These are phyloP conservation scores for Hippocampus mohnikei DNA, from an alignment of 2,113 vertebrate genomes.

Conservation along the genomic window DNA sequence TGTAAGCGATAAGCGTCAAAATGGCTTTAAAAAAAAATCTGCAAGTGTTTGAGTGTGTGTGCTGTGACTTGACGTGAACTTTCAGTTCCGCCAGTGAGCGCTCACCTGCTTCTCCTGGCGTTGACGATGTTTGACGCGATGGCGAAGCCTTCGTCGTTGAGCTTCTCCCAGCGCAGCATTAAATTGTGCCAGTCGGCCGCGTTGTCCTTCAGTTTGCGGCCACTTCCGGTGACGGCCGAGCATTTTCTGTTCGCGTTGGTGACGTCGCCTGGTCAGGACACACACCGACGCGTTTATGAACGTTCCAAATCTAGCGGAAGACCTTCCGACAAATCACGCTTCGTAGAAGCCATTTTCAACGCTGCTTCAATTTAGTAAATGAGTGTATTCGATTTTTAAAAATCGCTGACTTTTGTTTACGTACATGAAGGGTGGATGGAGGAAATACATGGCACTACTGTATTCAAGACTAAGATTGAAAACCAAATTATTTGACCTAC, in stretches of 20 bases:
- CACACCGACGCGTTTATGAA: too few species aligned
- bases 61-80: too few species aligned
- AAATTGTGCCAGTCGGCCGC: constrained; percentile 95
- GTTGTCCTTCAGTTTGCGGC: constrained; percentile 89
- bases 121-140: constrained; percentile 77
- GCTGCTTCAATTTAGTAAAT: too few species aligned
- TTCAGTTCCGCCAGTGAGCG: not conserved
- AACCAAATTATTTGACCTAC: not conserved
- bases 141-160: constrained; percentile 78
- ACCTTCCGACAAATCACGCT: not conserved
- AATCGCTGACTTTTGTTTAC: not conserved
- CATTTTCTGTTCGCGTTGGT: constrained; percentile 65
- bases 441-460: too few species aligned
- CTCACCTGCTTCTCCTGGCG: constrained; percentile 43
- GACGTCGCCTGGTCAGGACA: constrained; percentile 9
- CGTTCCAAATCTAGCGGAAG: not conserved
- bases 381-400: too few species aligned
- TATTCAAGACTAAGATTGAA: not conserved
- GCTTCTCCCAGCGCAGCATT: constrained; percentile 84
- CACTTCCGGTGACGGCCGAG: constrained; percentile 78
- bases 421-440: too few species aligned
- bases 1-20: too few species aligned
- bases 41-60: too few species aligned
- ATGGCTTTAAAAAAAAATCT: too few species aligned
- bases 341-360: not conserved